Evolutionary conservation across 2,113 vertebrate species (phyloP).

Genomic region (Etia nguti): DNA sequence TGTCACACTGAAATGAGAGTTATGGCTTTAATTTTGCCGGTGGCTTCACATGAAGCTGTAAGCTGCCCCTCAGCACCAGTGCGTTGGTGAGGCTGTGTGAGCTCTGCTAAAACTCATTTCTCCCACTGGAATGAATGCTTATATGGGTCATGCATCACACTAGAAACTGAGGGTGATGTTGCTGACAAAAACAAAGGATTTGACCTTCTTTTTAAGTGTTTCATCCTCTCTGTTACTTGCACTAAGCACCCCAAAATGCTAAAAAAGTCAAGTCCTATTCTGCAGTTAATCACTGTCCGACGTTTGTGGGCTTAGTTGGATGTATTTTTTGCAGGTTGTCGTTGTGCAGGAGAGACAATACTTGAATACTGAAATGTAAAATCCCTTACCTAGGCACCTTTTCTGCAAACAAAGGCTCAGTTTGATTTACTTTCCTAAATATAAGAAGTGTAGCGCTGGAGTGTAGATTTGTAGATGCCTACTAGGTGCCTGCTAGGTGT

Average conservation of each 20-base stretch:
- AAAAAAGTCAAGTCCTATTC: background rate
- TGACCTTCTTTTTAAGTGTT: background rate
- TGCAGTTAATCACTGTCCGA: background rate
- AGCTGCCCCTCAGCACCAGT: background rate
- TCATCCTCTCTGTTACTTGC: background rate
- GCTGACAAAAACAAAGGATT: background rate
- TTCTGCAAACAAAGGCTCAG: background rate
- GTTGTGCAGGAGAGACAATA: background rate
- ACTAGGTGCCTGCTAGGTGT: background rate
- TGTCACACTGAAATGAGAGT: slow-evolving; percentile 2
- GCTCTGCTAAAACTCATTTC: background rate
- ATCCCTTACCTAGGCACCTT: background rate
- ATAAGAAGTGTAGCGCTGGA: background rate
- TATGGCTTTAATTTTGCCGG: slow-evolving; percentile 37
- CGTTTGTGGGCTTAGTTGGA: background rate
- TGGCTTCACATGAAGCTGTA: background rate
- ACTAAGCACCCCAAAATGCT: background rate
- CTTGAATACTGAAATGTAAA: background rate
- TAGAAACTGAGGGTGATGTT: background rate
- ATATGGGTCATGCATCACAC: background rate
- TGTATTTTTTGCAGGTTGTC: background rate
- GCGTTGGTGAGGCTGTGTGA: background rate
- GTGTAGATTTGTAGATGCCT: background rate
- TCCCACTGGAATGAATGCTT: background rate
- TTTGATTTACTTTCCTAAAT: background rate